Evolutionary conservation across 1,140 invertebrate genomes (phyloP).

Genomic region (Nixonia krombeini): DNA sequence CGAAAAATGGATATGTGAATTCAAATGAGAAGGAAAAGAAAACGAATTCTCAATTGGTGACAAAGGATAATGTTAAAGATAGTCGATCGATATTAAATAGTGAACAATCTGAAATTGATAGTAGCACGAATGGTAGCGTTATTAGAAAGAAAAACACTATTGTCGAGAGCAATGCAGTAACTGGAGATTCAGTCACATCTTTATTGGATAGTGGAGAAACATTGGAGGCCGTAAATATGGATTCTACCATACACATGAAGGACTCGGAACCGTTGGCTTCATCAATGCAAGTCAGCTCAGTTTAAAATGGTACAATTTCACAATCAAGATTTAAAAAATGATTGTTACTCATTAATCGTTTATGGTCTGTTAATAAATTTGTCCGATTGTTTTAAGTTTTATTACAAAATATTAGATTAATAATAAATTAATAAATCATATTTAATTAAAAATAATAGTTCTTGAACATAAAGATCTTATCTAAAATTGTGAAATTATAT

Average conservation of each 20-base stretch:
- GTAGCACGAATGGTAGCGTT: conserved; percentile 47
- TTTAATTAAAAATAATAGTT: too few species aligned
- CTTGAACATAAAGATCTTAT: too few species aligned
- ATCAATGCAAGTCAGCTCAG: conserved; percentile 64
- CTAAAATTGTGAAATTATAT: too few species aligned
- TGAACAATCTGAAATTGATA: conserved; percentile 53
- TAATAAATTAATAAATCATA: background rate
- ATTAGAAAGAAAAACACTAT: conserved; percentile 59
- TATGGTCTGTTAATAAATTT: too few species aligned
- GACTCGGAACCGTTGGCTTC: conserved; percentile 58
- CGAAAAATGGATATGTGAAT: conserved; percentile 55
- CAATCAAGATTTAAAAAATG: background rate
- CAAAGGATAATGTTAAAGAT: too few species aligned
- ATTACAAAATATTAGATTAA: background rate
- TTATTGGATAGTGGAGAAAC: conserved; percentile 55
- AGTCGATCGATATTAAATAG: conserved; percentile 53
- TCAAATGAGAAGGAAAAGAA: conserved; percentile 60
- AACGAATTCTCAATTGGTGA: conserved; percentile 45
- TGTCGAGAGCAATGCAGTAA: conserved; percentile 50
- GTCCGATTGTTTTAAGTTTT: background rate
- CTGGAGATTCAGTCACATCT: conserved; percentile 52
- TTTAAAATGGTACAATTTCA: conserved; percentile 52
- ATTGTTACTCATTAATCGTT: too few species aligned
- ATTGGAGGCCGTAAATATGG: conserved; percentile 53
- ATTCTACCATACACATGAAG: conserved; percentile 56